These are phyloP conservation scores for Drosophila rhopaloa DNA, from an alignment of 1,140 invertebrate genomes.

Conservation along the genomic window DNA sequence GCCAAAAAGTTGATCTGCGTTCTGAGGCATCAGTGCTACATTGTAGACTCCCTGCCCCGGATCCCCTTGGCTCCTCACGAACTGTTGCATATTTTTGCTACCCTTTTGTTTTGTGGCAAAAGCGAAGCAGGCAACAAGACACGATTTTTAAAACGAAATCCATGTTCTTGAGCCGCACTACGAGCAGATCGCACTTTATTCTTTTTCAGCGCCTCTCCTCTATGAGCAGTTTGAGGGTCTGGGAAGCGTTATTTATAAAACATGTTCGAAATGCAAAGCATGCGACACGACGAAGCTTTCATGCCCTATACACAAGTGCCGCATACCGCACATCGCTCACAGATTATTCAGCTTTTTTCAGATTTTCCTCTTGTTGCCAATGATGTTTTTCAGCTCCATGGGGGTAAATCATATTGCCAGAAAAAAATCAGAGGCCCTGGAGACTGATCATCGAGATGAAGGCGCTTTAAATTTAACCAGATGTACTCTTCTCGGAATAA, in stretches of 20 bases:
- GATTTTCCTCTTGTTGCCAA: neutral
- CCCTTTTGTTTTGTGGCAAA: constrained; percentile 64
- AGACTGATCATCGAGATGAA: neutral
- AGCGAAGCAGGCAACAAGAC: constrained; percentile 74
- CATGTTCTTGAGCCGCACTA: constrained; percentile 68
- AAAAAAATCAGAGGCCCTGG: neutral
- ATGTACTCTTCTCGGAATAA: neutral
- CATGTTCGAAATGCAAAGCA: constrained; percentile 78
- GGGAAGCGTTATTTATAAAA: constrained; percentile 80
- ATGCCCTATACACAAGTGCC: constrained; percentile 80
- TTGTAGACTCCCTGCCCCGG: neutral
- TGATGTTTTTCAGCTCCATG: constrained; percentile 1
- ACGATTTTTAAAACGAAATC: constrained; percentile 82
- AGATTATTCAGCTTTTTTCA: constrained; percentile 65
- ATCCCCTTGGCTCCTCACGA: constrained; percentile 10
- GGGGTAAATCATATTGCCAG: neutral
- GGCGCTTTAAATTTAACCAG: neutral
- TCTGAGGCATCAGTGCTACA: constrained; percentile 41
- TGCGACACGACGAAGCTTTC: constrained; percentile 80
- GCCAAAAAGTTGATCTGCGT: constrained; percentile 68
- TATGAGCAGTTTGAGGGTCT: constrained; percentile 53
- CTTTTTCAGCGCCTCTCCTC: constrained; percentile 18
- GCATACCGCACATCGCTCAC: constrained; percentile 59
- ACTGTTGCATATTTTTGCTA: constrained; percentile 61
- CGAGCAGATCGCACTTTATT: constrained; percentile 63